Conservation (phyloP, 92 coral and sea anemone species). For the Paramuricea clavata region DNA sequence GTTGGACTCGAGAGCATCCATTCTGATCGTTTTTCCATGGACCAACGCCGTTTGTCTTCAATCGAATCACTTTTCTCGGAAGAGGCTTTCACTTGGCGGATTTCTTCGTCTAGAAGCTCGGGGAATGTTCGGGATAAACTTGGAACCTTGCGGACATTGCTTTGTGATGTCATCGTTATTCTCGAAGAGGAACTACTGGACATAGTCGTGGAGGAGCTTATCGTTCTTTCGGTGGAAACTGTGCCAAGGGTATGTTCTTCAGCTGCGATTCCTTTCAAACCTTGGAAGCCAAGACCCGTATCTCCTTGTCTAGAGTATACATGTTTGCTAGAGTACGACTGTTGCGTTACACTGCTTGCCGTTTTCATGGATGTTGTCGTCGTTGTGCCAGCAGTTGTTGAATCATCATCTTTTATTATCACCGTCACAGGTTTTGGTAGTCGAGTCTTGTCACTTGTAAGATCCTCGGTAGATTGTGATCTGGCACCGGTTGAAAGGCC, state of each 20-base stretch:
- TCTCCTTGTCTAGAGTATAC: constrained; percentile 22
- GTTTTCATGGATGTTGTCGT: neutral
- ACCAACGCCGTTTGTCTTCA: constrained; percentile 41
- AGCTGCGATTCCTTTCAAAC: constrained; percentile 1
- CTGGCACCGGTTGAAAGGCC: constrained; percentile 5
- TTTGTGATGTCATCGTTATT: constrained; percentile 24
- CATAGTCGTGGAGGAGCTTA: neutral
- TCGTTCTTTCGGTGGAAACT: neutral
- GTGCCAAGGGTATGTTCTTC: constrained; percentile 25
- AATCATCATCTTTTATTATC: neutral
- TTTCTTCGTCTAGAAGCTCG: constrained; percentile 45
- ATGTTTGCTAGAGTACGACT: constrained; percentile 7
- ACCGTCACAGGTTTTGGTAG: constrained; percentile 7
- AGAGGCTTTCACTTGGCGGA: constrained; percentile 37
- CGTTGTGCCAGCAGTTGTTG: neutral
- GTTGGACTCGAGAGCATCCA: constrained; percentile 47
- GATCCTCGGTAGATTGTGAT: constrained; percentile 14
- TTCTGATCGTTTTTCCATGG: constrained; percentile 36
- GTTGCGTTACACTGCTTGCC: constrained; percentile 16
- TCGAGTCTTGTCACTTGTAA: neutral
- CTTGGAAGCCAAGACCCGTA: constrained; percentile 14
- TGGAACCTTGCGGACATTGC: constrained; percentile 32
- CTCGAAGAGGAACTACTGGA: constrained; percentile 17
- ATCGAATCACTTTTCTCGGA: constrained; percentile 23
- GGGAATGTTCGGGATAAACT: constrained; percentile 40